Evolutionary conservation across 2,113 vertebrate genomes (phyloP), one percentile per base, ranked within the genome.

Genomic region (Oncorhynchus kisutch): DNA sequence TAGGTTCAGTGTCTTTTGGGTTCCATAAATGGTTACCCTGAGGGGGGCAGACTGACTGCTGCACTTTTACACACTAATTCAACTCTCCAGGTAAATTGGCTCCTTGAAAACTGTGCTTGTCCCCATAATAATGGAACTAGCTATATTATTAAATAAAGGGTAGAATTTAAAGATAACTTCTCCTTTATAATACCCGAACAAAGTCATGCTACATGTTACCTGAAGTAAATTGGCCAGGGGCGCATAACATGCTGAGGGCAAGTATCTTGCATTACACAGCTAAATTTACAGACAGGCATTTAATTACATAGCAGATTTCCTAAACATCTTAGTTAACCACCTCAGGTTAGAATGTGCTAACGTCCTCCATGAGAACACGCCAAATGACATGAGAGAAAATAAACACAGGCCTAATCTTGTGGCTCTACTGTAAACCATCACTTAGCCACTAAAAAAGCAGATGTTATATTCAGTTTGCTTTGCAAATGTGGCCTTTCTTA

Each of bases 401-500:
- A 84, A 90, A 85, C 76, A 70, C 74, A 70, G 68, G 48, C 68
- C 59, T 22, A 62, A 62, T 62, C 59, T 87, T 7, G 0, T 13
- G 1, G 49, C 76, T 62, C 45, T 48, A n/a, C 71, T 64, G 67
- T 71, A 79, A 74, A 81, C 22, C 82, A 79, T 78, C 83, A 70
- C 84, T 12, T 59, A 49, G 74, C 45, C 80, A 80, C 60, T 12
- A 4, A 62, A 16, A 62, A n/a, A 22, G 8, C 59, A 22, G 8
- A 62, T 22, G 22, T 70, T 82, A 86, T 82, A 83, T 84, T 91
- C 87, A 87, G 76, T 66, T 81, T 83, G 31, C 31, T 29, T 16
- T 62, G 18, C 9, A 62, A 62, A 62, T 62, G 9, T 22, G 59
- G 59, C n/a, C 59, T 62, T 70, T 62, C 77, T 0, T 73, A 87